Evolutionary conservation across 2,888 invertebrate species (phyloP).

Genomic region (Polymixis flavicincta): DNA sequence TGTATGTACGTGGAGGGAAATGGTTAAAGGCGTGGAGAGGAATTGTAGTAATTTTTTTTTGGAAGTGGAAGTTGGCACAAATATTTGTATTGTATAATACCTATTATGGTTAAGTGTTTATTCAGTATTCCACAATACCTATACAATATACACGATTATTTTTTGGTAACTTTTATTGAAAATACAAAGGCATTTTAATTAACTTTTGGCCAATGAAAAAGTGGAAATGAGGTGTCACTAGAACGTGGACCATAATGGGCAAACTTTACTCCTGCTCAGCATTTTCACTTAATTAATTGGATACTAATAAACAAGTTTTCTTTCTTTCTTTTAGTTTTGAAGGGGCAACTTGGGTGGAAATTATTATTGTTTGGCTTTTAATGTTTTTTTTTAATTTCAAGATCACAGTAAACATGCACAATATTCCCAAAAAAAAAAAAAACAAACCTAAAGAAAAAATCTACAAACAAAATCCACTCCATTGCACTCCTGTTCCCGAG

Average conservation of each 20-base stretch:
- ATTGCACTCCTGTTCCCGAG: slow-evolving; percentile 74
- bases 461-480: slow-evolving; percentile 70
- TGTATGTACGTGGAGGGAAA: slow-evolving; percentile 81
- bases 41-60: slow-evolving; percentile 20
- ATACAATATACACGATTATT: no score
- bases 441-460: slow-evolving; percentile 17
- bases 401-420: no score
- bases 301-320: no score
- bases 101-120: no score
- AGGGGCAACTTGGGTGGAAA: no score
- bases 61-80: not conserved
- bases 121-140: no score
- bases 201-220: not conserved
- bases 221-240: not conserved
- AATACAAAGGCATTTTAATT: not conserved
- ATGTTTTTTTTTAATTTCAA: no score
- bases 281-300: not conserved
- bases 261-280: not conserved
- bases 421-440: no score
- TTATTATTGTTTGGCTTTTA: no score
- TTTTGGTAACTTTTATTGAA: not conserved
- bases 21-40: slow-evolving; percentile 76
- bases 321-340: no score
- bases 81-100: no score
- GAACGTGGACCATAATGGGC: not conserved